A percentile compares a stretch with the other conserved stretches of the same genome.
phyloP scores from a whole-genome alignment of 2,888 invertebrate species.

The Sinotaia quadrata region DNA sequence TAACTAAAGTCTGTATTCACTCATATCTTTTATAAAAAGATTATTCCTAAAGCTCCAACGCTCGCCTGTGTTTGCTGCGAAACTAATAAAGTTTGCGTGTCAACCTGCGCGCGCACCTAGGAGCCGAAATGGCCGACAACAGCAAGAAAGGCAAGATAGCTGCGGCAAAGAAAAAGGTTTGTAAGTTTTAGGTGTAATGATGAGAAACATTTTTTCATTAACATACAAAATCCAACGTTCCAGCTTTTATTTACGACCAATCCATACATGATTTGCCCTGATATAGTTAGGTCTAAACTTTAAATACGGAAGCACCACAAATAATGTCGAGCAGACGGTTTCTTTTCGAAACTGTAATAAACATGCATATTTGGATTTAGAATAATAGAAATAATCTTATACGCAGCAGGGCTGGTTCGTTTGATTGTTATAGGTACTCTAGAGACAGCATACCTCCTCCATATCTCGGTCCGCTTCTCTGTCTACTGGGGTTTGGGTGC shows the following conservation, averaged over 20 bases:
- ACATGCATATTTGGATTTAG: background rate
- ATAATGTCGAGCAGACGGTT: background rate
- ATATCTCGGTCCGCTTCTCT: background rate
- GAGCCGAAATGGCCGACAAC: conserved; percentile 60
- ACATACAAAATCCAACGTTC: background rate
- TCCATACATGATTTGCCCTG: background rate
- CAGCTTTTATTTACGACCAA: background rate
- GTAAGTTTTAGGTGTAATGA: no score
- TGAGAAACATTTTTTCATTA: no score
- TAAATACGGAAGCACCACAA: background rate
- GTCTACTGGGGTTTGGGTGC: conserved; percentile 5
- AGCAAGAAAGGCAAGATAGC: conserved; percentile 63
- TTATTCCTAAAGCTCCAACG: no score
- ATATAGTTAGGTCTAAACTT: background rate
- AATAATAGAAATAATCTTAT: background rate
- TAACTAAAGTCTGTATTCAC: no score
- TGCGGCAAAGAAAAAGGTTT: conserved; percentile 63
- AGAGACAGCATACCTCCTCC: no score
- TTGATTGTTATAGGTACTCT: conserved; percentile 25
- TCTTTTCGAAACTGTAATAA: background rate
- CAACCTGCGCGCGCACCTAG: conserved; percentile 36
- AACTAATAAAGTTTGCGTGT: conserved; percentile 40
- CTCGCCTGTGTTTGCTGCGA: background rate
- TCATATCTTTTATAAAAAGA: no score
- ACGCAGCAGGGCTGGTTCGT: background rate